Percentiles rank a stretch among this genome's conserved stretches.
phyloP scores from a whole-genome alignment of 1,140 invertebrate genomes.

The Drosophila ananassae region DNA sequence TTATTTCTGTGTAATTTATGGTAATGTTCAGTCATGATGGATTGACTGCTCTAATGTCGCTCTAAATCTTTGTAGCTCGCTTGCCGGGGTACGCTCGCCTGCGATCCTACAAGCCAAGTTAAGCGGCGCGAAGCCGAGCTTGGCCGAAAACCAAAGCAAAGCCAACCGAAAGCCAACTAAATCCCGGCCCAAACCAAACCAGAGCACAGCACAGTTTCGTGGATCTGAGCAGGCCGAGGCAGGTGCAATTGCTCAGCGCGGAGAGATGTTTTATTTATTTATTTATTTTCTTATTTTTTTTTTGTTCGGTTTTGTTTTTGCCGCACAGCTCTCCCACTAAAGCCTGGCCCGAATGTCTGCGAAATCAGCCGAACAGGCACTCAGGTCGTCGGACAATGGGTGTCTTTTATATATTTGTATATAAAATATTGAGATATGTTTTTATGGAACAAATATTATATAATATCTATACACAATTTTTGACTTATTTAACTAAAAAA shows the following conservation, averaged over 20 bases:
- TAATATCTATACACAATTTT: too few relatives aligned
- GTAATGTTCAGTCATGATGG: constrained; percentile 84
- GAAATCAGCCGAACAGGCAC: constrained; percentile 31
- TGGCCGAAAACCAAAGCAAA: constrained; percentile 28
- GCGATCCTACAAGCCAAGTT: constrained; percentile 37
- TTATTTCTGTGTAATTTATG: constrained; percentile 84
- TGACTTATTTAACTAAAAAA: too few relatives aligned
- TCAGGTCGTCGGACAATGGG: constrained; percentile 56
- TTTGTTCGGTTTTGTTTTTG: background rate
- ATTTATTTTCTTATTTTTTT: background rate
- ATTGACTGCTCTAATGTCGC: constrained; percentile 84
- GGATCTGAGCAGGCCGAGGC: constrained; percentile 47
- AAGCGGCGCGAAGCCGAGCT: constrained; percentile 38
- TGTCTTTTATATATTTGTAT: background rate
- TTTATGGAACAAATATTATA: background rate
- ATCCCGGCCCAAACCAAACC: constrained; percentile 30
- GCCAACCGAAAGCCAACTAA: constrained; percentile 17
- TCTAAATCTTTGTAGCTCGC: constrained; percentile 82
- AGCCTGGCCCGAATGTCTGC: constrained; percentile 42
- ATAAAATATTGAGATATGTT: background rate
- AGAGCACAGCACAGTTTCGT: constrained; percentile 35
- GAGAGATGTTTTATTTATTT: constrained; percentile 28
- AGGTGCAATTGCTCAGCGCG: constrained; percentile 71
- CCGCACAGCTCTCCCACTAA: constrained; percentile 69
- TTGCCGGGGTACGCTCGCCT: constrained; percentile 51